Evolutionary conservation across 2,113 vertebrate species (phyloP), one percentile per base, ranked within the genome.

Genomic region (Phyllostomus hastatus): DNA sequence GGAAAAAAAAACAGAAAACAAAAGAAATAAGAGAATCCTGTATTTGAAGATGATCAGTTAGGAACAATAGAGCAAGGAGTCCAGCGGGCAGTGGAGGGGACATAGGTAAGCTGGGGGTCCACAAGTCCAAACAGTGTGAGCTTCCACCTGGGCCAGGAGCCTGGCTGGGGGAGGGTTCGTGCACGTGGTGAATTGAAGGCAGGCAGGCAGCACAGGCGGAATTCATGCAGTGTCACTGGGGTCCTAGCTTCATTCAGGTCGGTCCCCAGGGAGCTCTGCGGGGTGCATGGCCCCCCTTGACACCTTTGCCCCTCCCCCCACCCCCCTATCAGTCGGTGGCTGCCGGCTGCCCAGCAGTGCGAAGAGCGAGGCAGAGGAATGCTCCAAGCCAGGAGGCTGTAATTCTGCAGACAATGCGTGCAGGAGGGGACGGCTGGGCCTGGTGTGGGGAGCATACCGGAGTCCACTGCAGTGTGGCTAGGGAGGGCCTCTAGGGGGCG

Each of bases 241-340:
- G 41, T n/a, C 57, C 35, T 67, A 7, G 54, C 15, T 50, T 46
- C 48, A 31, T 50, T 46, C 57, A 31, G 2, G 48, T 66, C 73
- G 4, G 9, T 41, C 41, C 35, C 41, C 1, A 1, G 4, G 72
- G 38, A 57, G 57, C 73, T 73, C 38, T 10, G 15, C 4, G 14
- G 22, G 3, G 4, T 1, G 24, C 28, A 76, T 6, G 12, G 41
- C 20, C 26, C 3, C 4, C 73, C 28, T 43, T 59, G 41, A 78
- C 24, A 4, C 17, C 35, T 70, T 31, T 16, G 31, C 5, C 11
- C 35, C 41, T 4, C 1, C 0, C 1, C 0, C 3, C 10, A n/a
- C 64, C 48, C 31, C 14, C 11, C 69, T 72, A 22, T 59, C 54
- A 4, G 1, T n/a, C 22, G 1, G 4, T 31, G 41, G 41, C 24